Percentiles rank a stretch among this genome's conserved stretches.
Conservation (phyloP, 2,797 vertebrate genomes). For the Odontamblyopus lacepedii region DNA sequence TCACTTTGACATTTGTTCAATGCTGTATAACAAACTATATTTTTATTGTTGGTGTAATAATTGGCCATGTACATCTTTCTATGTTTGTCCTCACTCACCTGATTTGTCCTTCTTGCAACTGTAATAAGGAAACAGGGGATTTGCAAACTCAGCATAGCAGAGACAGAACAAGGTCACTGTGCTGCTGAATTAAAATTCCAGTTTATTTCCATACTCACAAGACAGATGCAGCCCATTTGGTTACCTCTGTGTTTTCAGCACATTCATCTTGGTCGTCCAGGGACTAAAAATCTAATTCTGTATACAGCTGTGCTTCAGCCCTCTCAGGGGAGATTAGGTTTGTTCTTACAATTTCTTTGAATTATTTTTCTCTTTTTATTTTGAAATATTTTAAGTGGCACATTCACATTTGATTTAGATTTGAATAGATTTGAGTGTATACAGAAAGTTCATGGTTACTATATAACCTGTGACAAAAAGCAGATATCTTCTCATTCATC, state of each 20-base stretch:
- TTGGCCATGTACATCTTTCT: not conserved
- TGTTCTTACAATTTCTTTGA: not conserved
- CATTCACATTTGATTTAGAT: not conserved
- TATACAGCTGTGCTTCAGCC: conserved; percentile 23
- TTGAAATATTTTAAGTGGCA: not conserved
- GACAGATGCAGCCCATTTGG: conserved; percentile 37
- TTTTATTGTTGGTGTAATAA: not conserved
- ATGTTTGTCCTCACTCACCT: not conserved
- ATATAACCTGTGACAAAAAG: no score
- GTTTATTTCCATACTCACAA: conserved; percentile 55
- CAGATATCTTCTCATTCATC: no score
- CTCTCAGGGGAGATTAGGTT: not conserved
- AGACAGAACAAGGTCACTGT: conserved; percentile 52
- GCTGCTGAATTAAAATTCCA: conserved; percentile 53
- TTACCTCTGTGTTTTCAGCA: conserved; percentile 29
- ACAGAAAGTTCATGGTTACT: not conserved
- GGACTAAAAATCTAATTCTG: conserved; percentile 48
- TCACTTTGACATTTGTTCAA: not conserved
- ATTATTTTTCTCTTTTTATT: not conserved
- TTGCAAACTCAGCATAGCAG: conserved; percentile 43
- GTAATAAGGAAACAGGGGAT: conserved; percentile 19
- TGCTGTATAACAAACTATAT: not conserved
- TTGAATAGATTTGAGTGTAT: not conserved
- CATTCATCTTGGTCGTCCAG: conserved; percentile 46
- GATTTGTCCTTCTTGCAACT: conserved; percentile 16